These are phyloP conservation scores for Sula dactylatra DNA, from an alignment of 2,113 vertebrate genomes.

Conservation along the genomic window DNA sequence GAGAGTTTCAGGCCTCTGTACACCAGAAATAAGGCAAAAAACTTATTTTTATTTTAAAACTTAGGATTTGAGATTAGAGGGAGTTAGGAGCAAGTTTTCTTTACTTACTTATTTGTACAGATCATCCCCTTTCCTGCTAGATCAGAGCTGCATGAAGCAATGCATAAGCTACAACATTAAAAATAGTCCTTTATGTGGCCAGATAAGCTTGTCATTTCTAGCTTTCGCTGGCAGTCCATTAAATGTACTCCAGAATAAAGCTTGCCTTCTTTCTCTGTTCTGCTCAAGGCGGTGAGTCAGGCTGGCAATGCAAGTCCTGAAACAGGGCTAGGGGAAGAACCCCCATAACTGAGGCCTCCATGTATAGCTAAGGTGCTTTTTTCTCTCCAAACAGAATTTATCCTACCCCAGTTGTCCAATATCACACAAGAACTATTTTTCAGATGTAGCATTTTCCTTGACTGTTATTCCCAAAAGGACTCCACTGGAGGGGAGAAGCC, in stretches of 20 bases:
- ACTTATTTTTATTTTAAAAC: background rate
- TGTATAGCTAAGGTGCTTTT: background rate
- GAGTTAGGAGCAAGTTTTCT: background rate
- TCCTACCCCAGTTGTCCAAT: background rate
- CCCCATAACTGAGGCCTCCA: background rate
- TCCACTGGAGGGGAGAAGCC: rapidly evolving
- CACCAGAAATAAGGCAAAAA: background rate
- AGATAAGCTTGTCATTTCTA: background rate
- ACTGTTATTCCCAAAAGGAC: background rate
- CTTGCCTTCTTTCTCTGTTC: background rate
- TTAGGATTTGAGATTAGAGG: background rate
- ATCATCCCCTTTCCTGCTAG: background rate
- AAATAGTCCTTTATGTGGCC: background rate
- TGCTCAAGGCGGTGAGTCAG: background rate
- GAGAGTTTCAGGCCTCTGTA: rapidly evolving
- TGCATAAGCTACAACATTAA: background rate
- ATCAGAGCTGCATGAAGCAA: background rate
- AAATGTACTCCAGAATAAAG: background rate
- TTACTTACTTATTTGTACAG: background rate
- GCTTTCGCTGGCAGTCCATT: background rate
- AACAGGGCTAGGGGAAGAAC: background rate
- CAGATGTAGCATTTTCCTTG: background rate
- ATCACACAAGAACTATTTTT: background rate
- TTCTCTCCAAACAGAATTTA: background rate
- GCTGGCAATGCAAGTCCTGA: background rate